phyloP scores from a whole-genome alignment of 1,140 invertebrate species.

The Cyclina sinensis region DNA sequence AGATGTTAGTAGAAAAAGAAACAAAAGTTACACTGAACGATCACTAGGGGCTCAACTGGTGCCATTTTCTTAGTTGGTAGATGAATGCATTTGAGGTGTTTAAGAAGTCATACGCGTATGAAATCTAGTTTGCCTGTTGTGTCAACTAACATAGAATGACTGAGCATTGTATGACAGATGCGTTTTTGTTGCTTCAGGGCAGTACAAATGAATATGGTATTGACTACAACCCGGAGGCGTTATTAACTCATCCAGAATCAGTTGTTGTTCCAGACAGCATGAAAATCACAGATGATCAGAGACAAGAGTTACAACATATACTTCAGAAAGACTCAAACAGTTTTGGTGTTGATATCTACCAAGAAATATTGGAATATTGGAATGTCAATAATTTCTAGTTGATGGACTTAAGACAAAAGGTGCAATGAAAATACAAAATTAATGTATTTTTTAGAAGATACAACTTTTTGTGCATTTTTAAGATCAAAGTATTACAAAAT shows the following conservation, averaged over 20 bases:
- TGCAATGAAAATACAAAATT: too few relatives aligned
- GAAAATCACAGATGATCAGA: conserved; percentile 4
- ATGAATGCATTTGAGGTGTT: too few relatives aligned
- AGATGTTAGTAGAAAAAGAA: too few relatives aligned
- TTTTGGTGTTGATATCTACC: conserved; percentile 37
- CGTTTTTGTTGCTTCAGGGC: conserved; percentile 4
- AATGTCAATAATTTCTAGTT: neutral
- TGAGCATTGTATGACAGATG: too few relatives aligned
- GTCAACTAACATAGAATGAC: neutral
- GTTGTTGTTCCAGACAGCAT: conserved; percentile 12
- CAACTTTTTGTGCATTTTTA: too few relatives aligned
- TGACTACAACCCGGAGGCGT: conserved; percentile 12
- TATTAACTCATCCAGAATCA: neutral
- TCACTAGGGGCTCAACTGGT: too few relatives aligned
- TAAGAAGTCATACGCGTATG: too few relatives aligned
- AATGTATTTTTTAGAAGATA: too few relatives aligned
- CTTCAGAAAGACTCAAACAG: conserved; percentile 35
- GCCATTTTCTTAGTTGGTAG: too few relatives aligned
- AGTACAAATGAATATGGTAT: conserved; percentile 1
- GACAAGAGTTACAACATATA: conserved; percentile 7
- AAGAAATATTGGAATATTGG: conserved; percentile 32
- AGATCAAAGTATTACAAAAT: too few relatives aligned
- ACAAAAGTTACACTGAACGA: too few relatives aligned
- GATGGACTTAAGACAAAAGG: too few relatives aligned
- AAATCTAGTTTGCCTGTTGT: neutral